phyloP scores from a whole-genome alignment of 2,797 vertebrate genomes.

The Parauchenoglanis punctatus region DNA sequence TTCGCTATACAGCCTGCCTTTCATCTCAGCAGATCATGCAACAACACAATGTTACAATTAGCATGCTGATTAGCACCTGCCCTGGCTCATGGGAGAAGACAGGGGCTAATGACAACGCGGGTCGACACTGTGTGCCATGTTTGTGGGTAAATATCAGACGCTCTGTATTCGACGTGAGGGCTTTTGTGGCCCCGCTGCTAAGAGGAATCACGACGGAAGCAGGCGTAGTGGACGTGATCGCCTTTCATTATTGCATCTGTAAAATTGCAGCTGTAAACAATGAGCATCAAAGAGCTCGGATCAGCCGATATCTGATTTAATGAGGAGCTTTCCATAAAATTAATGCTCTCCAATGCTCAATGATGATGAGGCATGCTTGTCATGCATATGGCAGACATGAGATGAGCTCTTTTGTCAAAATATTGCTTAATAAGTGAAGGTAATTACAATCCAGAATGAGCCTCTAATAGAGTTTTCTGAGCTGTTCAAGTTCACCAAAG shows the following conservation, averaged over 20 bases:
- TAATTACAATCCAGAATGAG: conserved; percentile 9
- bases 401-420: conserved; percentile 27
- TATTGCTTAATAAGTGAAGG: conserved; percentile 5
- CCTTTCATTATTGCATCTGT: conserved; percentile 45
- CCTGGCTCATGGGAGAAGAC: conserved; percentile 52
- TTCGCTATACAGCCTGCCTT: conserved; percentile 37
- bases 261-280: conserved; percentile 50
- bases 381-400: conserved; percentile 30
- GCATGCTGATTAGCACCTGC: conserved; percentile 63
- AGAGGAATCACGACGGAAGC: conserved; percentile 36
- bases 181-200: conserved; percentile 37
- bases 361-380: conserved; percentile 36
- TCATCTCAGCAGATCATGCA: conserved; percentile 53
- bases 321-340: conserved; percentile 52
- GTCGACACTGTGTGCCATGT: conserved; percentile 48
- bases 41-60: conserved; percentile 59
- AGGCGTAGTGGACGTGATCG: conserved; percentile 28
- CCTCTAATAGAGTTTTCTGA: conserved; percentile 30
- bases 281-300: conserved; percentile 48
- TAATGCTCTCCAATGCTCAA: conserved; percentile 15
- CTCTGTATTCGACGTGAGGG: conserved; percentile 38
- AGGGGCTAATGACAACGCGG: conserved; percentile 54
- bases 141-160: conserved; percentile 54
- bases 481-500: conserved; percentile 57
- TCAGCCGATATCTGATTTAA: conserved; percentile 48